Conservation (phyloP, 1,140 invertebrate genomes). For the Penaeus indicus region DNA sequence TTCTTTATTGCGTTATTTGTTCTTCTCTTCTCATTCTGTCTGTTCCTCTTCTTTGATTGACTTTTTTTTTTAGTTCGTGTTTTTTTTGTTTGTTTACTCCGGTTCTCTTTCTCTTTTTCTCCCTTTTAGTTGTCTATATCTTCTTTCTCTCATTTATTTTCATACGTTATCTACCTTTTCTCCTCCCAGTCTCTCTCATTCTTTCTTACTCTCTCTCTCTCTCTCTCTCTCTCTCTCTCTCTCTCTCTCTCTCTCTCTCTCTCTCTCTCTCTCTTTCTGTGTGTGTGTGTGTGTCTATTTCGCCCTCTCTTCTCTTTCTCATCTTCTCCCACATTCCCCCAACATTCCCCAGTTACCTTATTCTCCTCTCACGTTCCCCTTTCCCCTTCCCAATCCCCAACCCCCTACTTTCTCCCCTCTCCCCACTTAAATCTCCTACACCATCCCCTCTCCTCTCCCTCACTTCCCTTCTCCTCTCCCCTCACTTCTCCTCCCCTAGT, state of each 20-base stretch:
- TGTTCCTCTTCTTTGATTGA: no score
- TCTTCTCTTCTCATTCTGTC: no score
- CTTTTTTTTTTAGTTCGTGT: no score
- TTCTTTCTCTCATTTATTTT: background rate
- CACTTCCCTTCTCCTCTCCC: background rate
- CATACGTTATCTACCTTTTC: background rate
- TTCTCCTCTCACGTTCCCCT: background rate
- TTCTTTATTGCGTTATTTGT: no score
- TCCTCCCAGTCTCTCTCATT: background rate
- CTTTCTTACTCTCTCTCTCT: background rate
- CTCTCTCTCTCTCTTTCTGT: background rate
- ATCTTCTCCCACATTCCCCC: background rate
- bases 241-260: background rate
- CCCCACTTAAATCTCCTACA: background rate
- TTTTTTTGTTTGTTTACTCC: background rate
- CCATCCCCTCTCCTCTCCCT: background rate
- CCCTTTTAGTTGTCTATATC: background rate
- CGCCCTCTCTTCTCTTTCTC: background rate
- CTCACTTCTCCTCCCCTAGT: background rate
- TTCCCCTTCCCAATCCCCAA: background rate
- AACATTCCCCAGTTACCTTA: no score
- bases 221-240: no score
- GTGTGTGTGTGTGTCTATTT: background rate
- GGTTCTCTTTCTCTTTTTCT: background rate
- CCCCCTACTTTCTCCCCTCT: background rate